A percentile compares a stretch with the other conserved stretches of the same genome.
These are phyloP conservation scores for Cygnus buccinator DNA, from an alignment of 2,113 vertebrate genomes.

Conservation along the genomic window DNA sequence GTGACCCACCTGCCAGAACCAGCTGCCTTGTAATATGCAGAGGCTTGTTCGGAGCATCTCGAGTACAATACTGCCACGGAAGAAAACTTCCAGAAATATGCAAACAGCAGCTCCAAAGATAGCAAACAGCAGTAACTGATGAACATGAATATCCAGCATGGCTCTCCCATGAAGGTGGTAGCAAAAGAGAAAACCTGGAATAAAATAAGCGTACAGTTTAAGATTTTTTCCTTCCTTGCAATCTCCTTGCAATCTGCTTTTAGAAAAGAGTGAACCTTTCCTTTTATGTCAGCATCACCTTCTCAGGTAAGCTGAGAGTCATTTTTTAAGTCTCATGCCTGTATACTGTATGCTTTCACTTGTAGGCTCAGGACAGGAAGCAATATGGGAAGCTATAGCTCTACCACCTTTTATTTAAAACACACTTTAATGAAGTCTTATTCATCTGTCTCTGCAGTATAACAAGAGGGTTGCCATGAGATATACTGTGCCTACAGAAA, in stretches of 20 bases:
- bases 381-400: neutral
- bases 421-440: neutral
- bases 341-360: neutral
- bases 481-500: neutral
- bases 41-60: constrained; percentile 88
- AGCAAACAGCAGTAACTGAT: constrained; percentile 86
- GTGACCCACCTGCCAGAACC: constrained; percentile 93
- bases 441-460: neutral
- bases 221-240: neutral
- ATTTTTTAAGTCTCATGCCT: neutral
- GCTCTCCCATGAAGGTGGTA: constrained; percentile 91
- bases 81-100: constrained; percentile 88
- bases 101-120: constrained; percentile 79
- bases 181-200: constrained; percentile 90
- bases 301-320: neutral
- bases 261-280: neutral
- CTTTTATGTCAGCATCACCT: neutral
- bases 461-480: neutral
- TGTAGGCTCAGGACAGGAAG: neutral
- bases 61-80: constrained; percentile 84
- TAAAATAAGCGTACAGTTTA: neutral
- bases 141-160: constrained; percentile 88
- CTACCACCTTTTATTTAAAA: neutral
- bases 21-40: constrained; percentile 89
- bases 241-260: neutral